Percentiles rank a stretch among this genome's conserved stretches.
phyloP scores from a whole-genome alignment of 2,797 vertebrate genomes.

The Epinephelus awoara region DNA sequence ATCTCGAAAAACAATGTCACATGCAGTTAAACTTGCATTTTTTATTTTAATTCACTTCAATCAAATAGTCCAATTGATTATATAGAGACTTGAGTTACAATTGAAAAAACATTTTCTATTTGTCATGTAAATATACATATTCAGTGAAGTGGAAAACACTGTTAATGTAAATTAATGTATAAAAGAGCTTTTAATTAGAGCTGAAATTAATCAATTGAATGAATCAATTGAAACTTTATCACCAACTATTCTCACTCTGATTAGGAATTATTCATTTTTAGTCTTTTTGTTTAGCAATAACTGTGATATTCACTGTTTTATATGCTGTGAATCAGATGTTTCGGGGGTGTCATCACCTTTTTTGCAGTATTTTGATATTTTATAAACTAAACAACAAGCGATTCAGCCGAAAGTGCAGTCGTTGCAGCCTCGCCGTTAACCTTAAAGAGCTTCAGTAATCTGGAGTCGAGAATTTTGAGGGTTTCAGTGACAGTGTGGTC shows the following conservation, averaged over 20 bases:
- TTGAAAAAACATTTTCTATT: not conserved
- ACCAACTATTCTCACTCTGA: not conserved
- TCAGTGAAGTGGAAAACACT: too few relatives aligned
- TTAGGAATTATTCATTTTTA: not conserved
- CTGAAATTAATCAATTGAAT: not conserved
- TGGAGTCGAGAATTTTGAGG: not conserved
- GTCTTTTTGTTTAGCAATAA: not conserved
- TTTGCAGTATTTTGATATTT: not conserved
- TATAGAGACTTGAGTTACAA: not conserved
- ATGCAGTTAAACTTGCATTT: constrained; percentile 10
- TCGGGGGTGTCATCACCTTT: too few relatives aligned
- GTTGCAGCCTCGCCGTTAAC: not conserved
- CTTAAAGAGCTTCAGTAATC: not conserved
- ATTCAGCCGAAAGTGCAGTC: too few relatives aligned
- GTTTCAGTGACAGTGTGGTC: constrained; percentile 27
- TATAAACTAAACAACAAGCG: not conserved
- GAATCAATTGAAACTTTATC: not conserved
- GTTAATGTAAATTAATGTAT: not conserved
- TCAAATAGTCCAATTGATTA: not conserved
- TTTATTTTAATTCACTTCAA: not conserved
- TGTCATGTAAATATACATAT: not conserved
- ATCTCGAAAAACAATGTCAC: not conserved
- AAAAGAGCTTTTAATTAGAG: not conserved
- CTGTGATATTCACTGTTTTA: too few relatives aligned
- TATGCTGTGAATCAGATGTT: not conserved